Evolutionary conservation across 2,888 invertebrate species (phyloP).

Genomic region (Subacronicta megacephala): DNA sequence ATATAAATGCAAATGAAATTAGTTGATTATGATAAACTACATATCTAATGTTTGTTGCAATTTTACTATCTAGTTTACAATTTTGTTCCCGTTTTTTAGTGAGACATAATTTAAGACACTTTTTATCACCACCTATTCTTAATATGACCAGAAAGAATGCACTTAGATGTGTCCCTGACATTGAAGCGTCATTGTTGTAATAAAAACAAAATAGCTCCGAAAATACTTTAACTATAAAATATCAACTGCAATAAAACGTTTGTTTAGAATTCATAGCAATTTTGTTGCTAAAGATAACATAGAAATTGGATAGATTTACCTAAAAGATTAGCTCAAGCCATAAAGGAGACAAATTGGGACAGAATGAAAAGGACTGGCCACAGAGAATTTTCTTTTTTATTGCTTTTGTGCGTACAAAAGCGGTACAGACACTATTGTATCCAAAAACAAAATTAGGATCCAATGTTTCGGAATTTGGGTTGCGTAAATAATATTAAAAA

Average conservation of each 20-base stretch:
- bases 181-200: neutral
- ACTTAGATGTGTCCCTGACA: neutral
- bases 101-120: too few species aligned
- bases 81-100: too few species aligned
- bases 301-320: constrained; percentile 20
- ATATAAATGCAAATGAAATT: too few species aligned
- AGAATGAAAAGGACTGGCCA: constrained; percentile 6
- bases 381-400: neutral
- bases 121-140: too few species aligned
- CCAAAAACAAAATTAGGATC: neutral
- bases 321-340: constrained; percentile 11
- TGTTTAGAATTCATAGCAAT: constrained; percentile 19
- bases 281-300: constrained; percentile 7
- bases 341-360: constrained; percentile 18
- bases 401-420: neutral
- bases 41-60: too few species aligned
- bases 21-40: too few species aligned
- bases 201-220: constrained; percentile 6
- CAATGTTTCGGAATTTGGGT: neutral
- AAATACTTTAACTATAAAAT: constrained; percentile 19
- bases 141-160: too few species aligned
- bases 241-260: constrained; percentile 24
- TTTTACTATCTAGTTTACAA: too few species aligned
- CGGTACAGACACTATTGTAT: constrained; percentile 1
- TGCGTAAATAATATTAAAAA: too few species aligned